These are phyloP conservation scores for Falco naumanni DNA, from an alignment of 2,797 vertebrate species.

Conservation along the genomic window DNA sequence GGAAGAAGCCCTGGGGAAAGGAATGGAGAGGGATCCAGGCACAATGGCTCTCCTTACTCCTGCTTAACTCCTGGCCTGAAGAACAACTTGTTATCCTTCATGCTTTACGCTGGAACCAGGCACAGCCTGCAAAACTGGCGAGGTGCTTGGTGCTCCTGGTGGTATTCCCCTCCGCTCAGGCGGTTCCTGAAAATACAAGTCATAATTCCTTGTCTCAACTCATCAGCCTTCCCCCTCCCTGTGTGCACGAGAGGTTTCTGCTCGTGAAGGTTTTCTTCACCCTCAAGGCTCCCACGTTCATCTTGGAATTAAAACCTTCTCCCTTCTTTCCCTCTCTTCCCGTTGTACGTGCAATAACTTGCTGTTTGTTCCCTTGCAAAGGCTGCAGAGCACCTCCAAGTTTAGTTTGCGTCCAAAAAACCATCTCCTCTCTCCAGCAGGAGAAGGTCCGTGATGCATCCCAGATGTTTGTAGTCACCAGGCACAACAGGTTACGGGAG, in stretches of 20 bases:
- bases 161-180: background rate
- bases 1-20: background rate
- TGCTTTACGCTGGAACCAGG: background rate
- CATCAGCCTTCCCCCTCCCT: background rate
- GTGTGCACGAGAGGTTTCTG: background rate
- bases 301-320: background rate
- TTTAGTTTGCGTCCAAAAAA: constrained; percentile 17
- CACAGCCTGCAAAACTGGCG: background rate
- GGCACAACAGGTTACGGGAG: background rate
- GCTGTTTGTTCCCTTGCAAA: constrained; percentile 14
- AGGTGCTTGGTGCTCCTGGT: background rate
- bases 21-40: background rate
- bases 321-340: background rate
- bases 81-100: background rate
- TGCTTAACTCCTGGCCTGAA: background rate
- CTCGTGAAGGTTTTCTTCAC: background rate
- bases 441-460: constrained; percentile 29
- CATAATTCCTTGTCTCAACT: background rate
- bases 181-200: background rate
- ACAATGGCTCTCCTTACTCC: background rate
- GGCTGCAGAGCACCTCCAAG: background rate
- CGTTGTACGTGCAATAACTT: background rate
- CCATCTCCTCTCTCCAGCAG: background rate
- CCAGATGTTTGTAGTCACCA: constrained; percentile 58
- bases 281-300: background rate